Conservation (phyloP, 1,140 invertebrate genomes). For the Oncopodura yosiiana region DNA sequence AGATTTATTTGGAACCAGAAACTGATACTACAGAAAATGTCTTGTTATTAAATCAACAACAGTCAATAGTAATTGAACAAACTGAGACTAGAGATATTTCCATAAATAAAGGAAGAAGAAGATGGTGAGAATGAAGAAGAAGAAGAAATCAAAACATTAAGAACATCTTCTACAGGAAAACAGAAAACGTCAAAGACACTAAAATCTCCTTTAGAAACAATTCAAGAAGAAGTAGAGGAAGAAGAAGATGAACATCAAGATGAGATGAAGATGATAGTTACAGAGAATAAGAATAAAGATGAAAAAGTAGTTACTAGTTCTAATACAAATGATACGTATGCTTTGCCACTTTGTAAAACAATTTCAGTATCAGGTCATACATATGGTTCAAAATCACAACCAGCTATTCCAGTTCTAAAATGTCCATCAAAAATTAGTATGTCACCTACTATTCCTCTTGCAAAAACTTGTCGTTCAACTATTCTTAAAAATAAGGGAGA, state of each 20-base stretch:
- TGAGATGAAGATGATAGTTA: not conserved
- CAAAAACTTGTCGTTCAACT: not conserved
- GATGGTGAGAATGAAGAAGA: not conserved
- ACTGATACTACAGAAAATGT: no score
- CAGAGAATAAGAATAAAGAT: not conserved
- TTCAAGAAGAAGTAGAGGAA: not conserved
- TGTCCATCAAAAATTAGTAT: constrained; percentile 6
- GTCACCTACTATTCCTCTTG: constrained; percentile 7
- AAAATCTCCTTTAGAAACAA: not conserved
- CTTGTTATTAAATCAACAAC: no score
- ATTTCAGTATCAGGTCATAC: constrained; percentile 11
- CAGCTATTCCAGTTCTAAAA: not conserved
- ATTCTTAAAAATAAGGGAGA: constrained; percentile 18
- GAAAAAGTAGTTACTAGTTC: not conserved
- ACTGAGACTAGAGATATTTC: no score
- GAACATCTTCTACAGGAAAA: no score
- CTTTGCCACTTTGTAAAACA: constrained; percentile 8
- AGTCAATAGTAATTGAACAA: no score
- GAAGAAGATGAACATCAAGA: not conserved
- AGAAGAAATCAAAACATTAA: not conserved
- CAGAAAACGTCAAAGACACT: not conserved
- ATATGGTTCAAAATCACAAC: not conserved
- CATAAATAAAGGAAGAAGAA: not conserved
- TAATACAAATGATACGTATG: not conserved
- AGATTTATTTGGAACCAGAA: no score